Evolutionary conservation across 2,113 vertebrate genomes (phyloP).

Genomic region (Xenopus borealis): DNA sequence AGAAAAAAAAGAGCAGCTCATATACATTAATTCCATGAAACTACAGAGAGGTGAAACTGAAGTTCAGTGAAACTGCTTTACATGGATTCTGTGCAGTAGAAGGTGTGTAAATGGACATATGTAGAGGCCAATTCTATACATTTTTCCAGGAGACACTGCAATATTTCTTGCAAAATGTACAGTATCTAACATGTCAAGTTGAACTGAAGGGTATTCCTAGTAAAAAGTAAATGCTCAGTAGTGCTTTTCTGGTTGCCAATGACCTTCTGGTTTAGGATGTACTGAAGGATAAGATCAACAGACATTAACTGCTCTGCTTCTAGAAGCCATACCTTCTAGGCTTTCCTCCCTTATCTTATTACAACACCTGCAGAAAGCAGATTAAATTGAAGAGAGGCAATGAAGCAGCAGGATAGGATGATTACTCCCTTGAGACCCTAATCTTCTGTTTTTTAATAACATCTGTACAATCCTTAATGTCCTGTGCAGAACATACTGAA

Average conservation of each 20-base stretch:
- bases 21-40: too few species aligned
- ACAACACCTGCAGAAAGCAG: slow-evolving; percentile 60
- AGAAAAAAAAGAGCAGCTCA: too few species aligned
- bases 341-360: slow-evolving; percentile 60
- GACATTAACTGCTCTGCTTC: slow-evolving; percentile 56
- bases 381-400: slow-evolving; percentile 58
- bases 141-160: too few species aligned
- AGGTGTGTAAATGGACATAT: too few species aligned
- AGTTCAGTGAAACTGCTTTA: too few species aligned
- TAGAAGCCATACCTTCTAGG: slow-evolving; percentile 35
- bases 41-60: too few species aligned
- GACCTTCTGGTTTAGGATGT: slow-evolving; percentile 31
- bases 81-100: too few species aligned
- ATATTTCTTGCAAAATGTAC: too few species aligned
- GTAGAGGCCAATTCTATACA: too few species aligned
- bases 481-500: slow-evolving; percentile 57
- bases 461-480: slow-evolving; percentile 58
- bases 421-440: slow-evolving; percentile 60
- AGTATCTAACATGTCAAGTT: too few species aligned
- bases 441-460: slow-evolving; percentile 64
- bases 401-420: slow-evolving; percentile 56
- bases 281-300: slow-evolving; percentile 44
- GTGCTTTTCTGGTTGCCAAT: not conserved
- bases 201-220: too few species aligned
- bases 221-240: not conserved